Percentiles rank a stretch among this genome's conserved stretches.
Conservation (phyloP, 2,113 vertebrate species). For the Albula glossodonta region DNA sequence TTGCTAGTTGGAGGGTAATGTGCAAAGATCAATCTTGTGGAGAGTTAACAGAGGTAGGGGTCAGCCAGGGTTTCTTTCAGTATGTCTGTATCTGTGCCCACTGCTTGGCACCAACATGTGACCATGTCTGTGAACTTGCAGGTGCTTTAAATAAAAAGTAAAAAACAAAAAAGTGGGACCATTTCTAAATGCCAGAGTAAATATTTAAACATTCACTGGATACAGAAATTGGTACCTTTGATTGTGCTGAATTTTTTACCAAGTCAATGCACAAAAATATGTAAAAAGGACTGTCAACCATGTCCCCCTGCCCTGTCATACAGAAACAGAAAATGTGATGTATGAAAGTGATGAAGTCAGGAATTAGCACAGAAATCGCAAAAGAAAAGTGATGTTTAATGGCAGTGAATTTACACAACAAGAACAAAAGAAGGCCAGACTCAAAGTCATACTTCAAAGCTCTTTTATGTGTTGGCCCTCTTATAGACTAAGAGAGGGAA, state of each 20-base stretch:
- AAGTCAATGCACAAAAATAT: neutral
- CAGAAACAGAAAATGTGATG: neutral
- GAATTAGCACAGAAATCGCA: neutral
- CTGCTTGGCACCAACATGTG: too few relatives aligned
- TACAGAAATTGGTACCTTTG: too few relatives aligned
- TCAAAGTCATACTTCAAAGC: neutral
- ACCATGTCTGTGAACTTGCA: too few relatives aligned
- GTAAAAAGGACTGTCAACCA: neutral
- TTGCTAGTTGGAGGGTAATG: too few relatives aligned
- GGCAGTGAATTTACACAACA: conserved; percentile 12
- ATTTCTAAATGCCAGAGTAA: too few relatives aligned
- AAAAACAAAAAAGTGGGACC: too few relatives aligned
- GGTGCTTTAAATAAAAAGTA: too few relatives aligned
- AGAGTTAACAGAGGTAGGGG: too few relatives aligned
- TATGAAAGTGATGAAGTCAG: neutral
- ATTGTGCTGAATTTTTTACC: neutral
- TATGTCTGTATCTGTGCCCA: too few relatives aligned
- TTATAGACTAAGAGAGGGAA: conserved; percentile 8
- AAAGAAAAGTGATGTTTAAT: conserved; percentile 7
- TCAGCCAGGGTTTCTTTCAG: too few relatives aligned
- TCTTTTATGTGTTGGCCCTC: neutral
- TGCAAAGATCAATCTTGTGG: too few relatives aligned
- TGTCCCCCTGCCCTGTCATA: neutral
- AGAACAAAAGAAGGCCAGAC: neutral
- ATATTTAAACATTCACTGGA: too few relatives aligned